phyloP scores from a whole-genome alignment of 1,140 invertebrate species.

The Oedothorax gibbosus region DNA sequence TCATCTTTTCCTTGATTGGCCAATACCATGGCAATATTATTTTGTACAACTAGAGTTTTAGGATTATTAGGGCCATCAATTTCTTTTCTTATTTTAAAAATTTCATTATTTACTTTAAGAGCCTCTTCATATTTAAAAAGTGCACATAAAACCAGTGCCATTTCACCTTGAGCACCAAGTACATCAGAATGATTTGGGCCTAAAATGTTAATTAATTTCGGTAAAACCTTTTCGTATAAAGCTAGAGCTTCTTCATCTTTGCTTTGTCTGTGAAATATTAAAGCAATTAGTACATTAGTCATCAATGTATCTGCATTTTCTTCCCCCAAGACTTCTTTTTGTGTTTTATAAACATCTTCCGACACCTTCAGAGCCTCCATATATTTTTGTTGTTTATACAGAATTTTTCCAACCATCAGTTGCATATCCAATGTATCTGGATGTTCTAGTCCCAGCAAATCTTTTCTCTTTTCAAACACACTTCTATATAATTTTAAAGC shows the following conservation, averaged over 20 bases:
- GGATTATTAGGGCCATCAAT: neutral
- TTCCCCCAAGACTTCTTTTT: constrained; percentile 57
- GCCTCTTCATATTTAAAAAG: constrained; percentile 63
- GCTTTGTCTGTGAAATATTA: constrained; percentile 60
- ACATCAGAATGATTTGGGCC: constrained; percentile 62
- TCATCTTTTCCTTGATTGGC: neutral
- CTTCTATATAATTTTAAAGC: constrained; percentile 34
- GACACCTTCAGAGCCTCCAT: constrained; percentile 62
- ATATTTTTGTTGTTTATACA: constrained; percentile 23
- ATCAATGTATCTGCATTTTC: constrained; percentile 63
- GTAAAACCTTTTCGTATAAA: constrained; percentile 62
- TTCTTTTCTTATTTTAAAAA: constrained; percentile 7
- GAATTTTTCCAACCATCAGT: constrained; percentile 28
- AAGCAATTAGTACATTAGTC: constrained; percentile 62
- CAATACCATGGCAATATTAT: constrained; percentile 38
- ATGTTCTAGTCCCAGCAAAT: constrained; percentile 55
- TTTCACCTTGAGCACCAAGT: constrained; percentile 61
- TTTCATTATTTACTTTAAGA: constrained; percentile 45
- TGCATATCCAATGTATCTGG: constrained; percentile 52
- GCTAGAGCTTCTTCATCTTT: constrained; percentile 65
- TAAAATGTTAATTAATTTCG: constrained; percentile 62
- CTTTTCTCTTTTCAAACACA: constrained; percentile 48
- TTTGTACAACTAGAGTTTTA: constrained; percentile 14
- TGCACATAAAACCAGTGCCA: constrained; percentile 61
- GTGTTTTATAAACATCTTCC: constrained; percentile 60